A percentile compares a stretch with the other conserved stretches of the same genome.
Conservation (phyloP, 2,113 vertebrate species). For the Strix aluco region DNA sequence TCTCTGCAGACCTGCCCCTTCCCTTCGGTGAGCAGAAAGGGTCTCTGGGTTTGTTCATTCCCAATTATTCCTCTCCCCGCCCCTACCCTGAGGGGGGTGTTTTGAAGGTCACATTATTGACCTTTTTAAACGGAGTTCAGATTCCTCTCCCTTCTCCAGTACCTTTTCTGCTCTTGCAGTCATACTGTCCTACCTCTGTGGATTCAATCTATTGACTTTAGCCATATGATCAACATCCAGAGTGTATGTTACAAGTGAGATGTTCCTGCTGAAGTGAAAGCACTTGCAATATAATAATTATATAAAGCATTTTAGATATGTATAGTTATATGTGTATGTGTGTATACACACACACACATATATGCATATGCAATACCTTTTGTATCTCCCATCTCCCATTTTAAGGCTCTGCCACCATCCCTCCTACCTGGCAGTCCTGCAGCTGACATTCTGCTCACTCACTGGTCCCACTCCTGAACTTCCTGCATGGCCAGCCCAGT, state of each 20-base stretch:
- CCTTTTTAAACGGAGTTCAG: neutral
- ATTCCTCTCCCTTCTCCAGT: neutral
- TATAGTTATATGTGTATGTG: neutral
- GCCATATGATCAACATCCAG: neutral
- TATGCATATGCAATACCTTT: neutral
- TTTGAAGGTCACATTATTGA: slow-evolving; percentile 42
- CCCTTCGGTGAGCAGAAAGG: neutral
- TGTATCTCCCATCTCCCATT: neutral
- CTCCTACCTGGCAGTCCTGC: neutral
- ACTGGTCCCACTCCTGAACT: neutral
- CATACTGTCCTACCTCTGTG: neutral
- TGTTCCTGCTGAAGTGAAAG: neutral
- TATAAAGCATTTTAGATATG: neutral
- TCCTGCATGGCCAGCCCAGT: neutral
- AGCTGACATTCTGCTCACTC: neutral
- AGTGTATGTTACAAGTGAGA: neutral
- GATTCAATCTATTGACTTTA: neutral
- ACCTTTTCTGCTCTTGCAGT: neutral
- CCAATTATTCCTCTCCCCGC: slow-evolving; percentile 10
- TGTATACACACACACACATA: neutral
- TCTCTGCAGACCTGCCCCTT: slow-evolving; percentile 5
- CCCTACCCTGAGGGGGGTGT: neutral
- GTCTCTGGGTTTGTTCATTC: slow-evolving; percentile 1
- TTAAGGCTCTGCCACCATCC: neutral
- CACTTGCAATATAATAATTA: neutral